Percentiles rank a stretch among this genome's conserved stretches.
These are phyloP conservation scores for Leptodactylus fuscus DNA, from an alignment of 2,113 vertebrate genomes.

Conservation along the genomic window DNA sequence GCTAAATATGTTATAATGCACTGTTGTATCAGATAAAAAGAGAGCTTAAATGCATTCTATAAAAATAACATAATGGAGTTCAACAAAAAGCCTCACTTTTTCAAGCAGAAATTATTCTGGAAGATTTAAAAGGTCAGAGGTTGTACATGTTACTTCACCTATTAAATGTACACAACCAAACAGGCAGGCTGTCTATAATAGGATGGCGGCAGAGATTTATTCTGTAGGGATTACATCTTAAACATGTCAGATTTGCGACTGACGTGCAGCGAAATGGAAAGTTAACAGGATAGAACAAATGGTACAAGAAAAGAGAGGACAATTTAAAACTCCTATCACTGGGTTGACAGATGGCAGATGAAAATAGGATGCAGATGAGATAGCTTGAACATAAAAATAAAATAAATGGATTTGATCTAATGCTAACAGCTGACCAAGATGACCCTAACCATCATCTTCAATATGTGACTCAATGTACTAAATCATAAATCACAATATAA, in stretches of 20 bases:
- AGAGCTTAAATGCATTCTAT: slow-evolving; percentile 28
- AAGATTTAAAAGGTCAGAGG: not conserved
- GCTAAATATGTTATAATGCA: slow-evolving; percentile 38
- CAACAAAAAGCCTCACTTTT: not conserved
- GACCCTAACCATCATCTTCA: slow-evolving; percentile 10
- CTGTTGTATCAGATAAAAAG: slow-evolving; percentile 42
- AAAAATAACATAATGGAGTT: slow-evolving; percentile 8
- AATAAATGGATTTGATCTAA: slow-evolving; percentile 48
- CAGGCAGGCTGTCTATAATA: not conserved
- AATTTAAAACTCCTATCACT: slow-evolving; percentile 47
- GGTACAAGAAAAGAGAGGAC: slow-evolving; percentile 23
- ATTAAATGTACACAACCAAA: not conserved
- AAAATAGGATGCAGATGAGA: slow-evolving; percentile 49
- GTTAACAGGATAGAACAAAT: slow-evolving; percentile 57
- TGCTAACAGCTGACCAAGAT: slow-evolving; percentile 38
- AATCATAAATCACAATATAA: slow-evolving; percentile 17
- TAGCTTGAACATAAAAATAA: not conserved
- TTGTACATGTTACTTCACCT: slow-evolving; percentile 5
- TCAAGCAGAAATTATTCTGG: not conserved
- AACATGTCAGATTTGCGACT: slow-evolving; percentile 41
- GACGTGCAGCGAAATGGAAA: slow-evolving; percentile 42
- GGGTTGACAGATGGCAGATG: slow-evolving; percentile 49
- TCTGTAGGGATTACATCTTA: slow-evolving; percentile 31
- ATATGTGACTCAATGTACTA: not conserved
- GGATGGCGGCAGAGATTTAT: slow-evolving; percentile 3